phyloP scores from a whole-genome alignment of 2,113 vertebrate genomes.

The Mungos mungo region DNA sequence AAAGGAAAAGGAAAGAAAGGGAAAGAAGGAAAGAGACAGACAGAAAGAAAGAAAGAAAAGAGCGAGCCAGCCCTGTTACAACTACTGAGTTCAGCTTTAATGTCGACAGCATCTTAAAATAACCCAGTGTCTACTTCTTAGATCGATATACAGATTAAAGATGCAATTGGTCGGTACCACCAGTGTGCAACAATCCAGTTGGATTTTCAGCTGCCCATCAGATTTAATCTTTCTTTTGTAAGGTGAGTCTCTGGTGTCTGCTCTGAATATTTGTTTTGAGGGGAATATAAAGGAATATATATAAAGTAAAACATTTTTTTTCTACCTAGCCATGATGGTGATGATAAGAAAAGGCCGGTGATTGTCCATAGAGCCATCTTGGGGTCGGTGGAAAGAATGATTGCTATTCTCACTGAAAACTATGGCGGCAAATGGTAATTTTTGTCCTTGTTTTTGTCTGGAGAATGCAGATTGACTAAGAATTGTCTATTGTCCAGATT shows the following conservation, averaged over 20 bases:
- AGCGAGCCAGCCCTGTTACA: too few species aligned
- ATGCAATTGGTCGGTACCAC: slow-evolving; percentile 97
- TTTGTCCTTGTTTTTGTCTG: background rate
- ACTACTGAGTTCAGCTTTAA: too few species aligned
- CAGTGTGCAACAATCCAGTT: slow-evolving; percentile 98
- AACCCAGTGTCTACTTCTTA: slow-evolving; percentile 66
- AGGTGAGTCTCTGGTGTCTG: slow-evolving; percentile 84
- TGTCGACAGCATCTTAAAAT: background rate
- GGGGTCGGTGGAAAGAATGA: slow-evolving; percentile 99
- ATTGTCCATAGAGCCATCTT: slow-evolving; percentile 98
- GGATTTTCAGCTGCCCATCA: slow-evolving; percentile 97
- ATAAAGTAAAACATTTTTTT: slow-evolving; percentile 33
- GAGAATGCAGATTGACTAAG: background rate
- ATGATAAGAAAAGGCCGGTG: slow-evolving; percentile 96
- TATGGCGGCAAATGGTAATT: slow-evolving; percentile 98
- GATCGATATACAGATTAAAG: slow-evolving; percentile 99
- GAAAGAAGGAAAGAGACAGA: too few species aligned
- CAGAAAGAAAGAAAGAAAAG: too few species aligned
- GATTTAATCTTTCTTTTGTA: slow-evolving; percentile 96
- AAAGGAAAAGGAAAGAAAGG: too few species aligned
- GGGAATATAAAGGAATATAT: background rate
- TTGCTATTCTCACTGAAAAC: slow-evolving; percentile 98
- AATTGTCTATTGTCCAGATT: background rate
- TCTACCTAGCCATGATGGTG: slow-evolving; percentile 92
- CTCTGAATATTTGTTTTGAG: background rate